Percentiles rank a stretch among this genome's conserved stretches.
Conservation (phyloP, 2,888 invertebrate genomes). For the Drosophila paramelanica region DNA sequence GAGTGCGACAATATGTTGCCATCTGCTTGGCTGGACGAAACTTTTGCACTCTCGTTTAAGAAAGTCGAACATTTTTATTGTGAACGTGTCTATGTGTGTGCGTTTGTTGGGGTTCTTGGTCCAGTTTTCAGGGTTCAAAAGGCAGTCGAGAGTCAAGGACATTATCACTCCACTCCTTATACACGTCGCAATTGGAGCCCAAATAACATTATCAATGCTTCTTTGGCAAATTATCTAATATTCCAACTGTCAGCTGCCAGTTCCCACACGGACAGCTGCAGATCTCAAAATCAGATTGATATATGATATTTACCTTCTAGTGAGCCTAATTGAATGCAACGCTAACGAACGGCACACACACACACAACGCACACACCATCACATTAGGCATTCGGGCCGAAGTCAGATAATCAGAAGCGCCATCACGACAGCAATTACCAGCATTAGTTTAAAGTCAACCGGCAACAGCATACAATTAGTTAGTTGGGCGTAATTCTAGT, state of each 20-base stretch:
- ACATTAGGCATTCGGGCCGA: slow-evolving; percentile 26
- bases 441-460: slow-evolving; percentile 69
- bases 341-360: neutral
- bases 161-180: slow-evolving; percentile 30
- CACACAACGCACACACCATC: neutral
- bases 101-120: slow-evolving; percentile 13
- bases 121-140: slow-evolving; percentile 48
- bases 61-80: slow-evolving; percentile 57
- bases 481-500: slow-evolving; percentile 21
- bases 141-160: slow-evolving; percentile 61
- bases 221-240: slow-evolving; percentile 61
- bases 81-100: slow-evolving; percentile 6
- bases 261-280: slow-evolving; percentile 1
- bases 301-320: slow-evolving; percentile 68
- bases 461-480: slow-evolving; percentile 41
- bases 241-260: slow-evolving; percentile 28
- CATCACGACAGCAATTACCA: slow-evolving; percentile 73
- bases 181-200: slow-evolving; percentile 3
- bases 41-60: slow-evolving; percentile 59
- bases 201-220: slow-evolving; percentile 47
- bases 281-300: slow-evolving; percentile 53
- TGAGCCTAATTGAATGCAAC: slow-evolving; percentile 66
- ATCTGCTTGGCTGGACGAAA: slow-evolving; percentile 51
- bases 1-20: slow-evolving; percentile 79
- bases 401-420: slow-evolving; percentile 65